phyloP scores from a whole-genome alignment of 2,797 vertebrate genomes.

The Peromyscus nudipes region DNA sequence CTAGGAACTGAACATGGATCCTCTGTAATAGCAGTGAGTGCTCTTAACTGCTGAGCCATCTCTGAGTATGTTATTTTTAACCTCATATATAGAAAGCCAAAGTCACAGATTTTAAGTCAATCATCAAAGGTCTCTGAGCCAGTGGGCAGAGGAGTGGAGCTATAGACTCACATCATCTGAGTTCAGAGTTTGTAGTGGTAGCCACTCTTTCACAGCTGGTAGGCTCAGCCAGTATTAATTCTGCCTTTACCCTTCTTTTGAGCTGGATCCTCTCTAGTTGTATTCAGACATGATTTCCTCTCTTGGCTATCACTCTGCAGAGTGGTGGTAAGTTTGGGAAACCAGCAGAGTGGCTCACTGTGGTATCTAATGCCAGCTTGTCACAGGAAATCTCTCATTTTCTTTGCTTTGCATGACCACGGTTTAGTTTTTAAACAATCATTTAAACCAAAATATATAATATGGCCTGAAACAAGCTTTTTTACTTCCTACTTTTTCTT shows the following conservation, averaged over 20 bases:
- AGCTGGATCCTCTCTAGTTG: neutral
- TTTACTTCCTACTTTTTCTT: neutral
- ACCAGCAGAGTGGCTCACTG: neutral
- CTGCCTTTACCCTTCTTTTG: constrained; percentile 7
- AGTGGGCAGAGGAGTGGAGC: neutral
- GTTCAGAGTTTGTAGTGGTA: neutral
- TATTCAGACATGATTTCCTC: constrained; percentile 22
- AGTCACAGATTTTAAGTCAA: neutral
- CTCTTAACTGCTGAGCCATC: neutral
- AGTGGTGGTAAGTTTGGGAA: constrained; percentile 6
- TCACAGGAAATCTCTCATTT: constrained; percentile 33
- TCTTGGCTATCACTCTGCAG: neutral
- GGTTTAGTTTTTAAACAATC: constrained; percentile 40
- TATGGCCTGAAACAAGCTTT: neutral
- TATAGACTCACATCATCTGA: neutral
- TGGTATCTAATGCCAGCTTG: neutral
- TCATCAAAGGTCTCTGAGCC: neutral
- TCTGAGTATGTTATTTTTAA: neutral
- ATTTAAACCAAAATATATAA: constrained; percentile 42
- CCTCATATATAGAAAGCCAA: neutral
- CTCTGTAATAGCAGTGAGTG: neutral
- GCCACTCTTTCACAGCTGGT: neutral
- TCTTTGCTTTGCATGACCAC: constrained; percentile 34
- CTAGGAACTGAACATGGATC: neutral
- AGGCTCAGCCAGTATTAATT: neutral